Evolutionary conservation across 2,113 vertebrate species (phyloP).

Genomic region (Tachysurus vachellii): DNA sequence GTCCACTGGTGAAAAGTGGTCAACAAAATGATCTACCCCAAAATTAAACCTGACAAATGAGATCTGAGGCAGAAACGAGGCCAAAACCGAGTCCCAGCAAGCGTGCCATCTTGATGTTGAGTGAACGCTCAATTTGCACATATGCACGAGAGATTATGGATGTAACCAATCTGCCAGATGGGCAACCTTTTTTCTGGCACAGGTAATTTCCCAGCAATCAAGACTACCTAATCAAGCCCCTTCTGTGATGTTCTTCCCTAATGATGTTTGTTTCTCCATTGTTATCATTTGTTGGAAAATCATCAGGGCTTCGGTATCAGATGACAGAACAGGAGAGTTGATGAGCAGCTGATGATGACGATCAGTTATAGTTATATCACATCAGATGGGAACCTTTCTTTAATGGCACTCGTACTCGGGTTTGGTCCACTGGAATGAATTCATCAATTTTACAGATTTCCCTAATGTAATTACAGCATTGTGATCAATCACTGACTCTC

Average conservation of each 20-base stretch:
- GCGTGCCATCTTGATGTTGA: background rate
- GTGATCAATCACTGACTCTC: background rate
- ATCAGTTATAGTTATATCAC: conserved; percentile 39
- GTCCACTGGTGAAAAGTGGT: background rate
- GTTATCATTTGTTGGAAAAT: conserved; percentile 53
- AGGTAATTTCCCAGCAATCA: conserved; percentile 81
- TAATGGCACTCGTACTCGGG: conserved; percentile 16
- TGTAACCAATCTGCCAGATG: conserved; percentile 75
- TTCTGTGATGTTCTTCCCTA: conserved; percentile 59
- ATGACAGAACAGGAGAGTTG: conserved; percentile 42
- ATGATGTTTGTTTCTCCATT: conserved; percentile 47
- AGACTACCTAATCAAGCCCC: conserved; percentile 74
- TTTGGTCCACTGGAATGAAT: background rate
- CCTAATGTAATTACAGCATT: background rate
- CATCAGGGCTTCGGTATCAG: conserved; percentile 46
- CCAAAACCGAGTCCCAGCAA: background rate
- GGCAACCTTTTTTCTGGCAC: conserved; percentile 66
- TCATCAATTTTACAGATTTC: conserved; percentile 16
- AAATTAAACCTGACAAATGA: background rate
- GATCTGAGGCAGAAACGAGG: background rate
- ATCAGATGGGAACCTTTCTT: conserved; percentile 32
- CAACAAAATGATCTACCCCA: conserved; percentile 3
- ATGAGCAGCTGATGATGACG: conserved; percentile 49
- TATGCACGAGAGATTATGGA: conserved; percentile 72
- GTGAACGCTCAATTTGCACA: conserved; percentile 20